These are phyloP conservation scores for Globodera rostochiensis DNA, from an alignment of 1,140 invertebrate genomes.

Conservation along the genomic window DNA sequence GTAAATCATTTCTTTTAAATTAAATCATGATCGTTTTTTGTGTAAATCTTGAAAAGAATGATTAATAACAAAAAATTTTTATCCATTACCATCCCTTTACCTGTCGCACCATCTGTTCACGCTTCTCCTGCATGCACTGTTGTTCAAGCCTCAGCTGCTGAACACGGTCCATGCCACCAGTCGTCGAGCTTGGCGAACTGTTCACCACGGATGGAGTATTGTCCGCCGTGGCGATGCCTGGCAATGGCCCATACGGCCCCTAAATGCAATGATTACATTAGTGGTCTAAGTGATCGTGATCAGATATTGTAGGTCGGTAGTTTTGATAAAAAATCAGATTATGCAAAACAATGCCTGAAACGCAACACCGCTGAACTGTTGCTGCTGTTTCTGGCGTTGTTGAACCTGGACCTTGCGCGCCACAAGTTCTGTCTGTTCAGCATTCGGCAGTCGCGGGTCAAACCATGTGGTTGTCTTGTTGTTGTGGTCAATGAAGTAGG, in stretches of 20 bases:
- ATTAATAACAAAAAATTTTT: neutral
- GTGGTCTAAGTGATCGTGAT: too few species aligned
- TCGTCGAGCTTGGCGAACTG: neutral
- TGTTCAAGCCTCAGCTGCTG: constrained; percentile 37
- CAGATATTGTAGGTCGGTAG: neutral
- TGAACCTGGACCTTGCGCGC: constrained; percentile 1
- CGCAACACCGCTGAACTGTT: neutral
- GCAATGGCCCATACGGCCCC: neutral
- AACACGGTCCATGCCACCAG: constrained; percentile 33
- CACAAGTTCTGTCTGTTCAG: constrained; percentile 17
- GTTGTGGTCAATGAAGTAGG: constrained; percentile 50
- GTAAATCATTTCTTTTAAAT: neutral
- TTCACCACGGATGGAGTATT: neutral
- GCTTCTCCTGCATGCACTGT: constrained; percentile 32
- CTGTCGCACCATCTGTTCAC: constrained; percentile 32
- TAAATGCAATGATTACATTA: neutral
- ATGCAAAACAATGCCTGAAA: constrained; percentile 1
- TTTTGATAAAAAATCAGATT: neutral
- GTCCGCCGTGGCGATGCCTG: neutral
- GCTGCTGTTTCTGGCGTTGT: constrained; percentile 25
- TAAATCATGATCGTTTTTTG: too few species aligned
- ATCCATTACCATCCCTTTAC: neutral
- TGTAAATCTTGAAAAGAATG: too few species aligned
- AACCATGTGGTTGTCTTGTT: constrained; percentile 45
- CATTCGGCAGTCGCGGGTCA: constrained; percentile 35